Evolutionary conservation across 2,797 vertebrate species (phyloP), one percentile per base, ranked within the genome.

Genomic region (Remorina albescens): DNA sequence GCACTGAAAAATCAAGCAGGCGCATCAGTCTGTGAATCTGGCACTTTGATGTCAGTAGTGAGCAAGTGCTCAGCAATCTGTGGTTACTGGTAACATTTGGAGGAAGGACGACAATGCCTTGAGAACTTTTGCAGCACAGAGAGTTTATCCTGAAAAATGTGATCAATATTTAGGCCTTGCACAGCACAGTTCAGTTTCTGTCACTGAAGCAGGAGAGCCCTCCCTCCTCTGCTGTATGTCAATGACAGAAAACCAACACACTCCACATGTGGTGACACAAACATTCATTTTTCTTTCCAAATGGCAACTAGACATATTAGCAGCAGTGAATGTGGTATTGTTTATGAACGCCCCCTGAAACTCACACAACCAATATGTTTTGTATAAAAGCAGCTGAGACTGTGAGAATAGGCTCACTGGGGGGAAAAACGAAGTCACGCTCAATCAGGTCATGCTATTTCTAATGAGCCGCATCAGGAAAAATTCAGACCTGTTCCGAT

Each of bases 1-100:
- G 83, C 97, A 99, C 98, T 99, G 93, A 95, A 95, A 95, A 95
- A 80, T 78, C 26, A 84, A 78, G 50, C 6, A 58, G 25, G 1
- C 6, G 16, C 57, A 37, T 44, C 54, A 68, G 66, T 72, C 49
- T 28, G 19, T 11, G 41, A 36, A 21, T 3, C 5, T 19, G 37
- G 50, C 39, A 1, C 11, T 66, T 55, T 69, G 62, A 74, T 74
- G 66, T 16, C 2, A 1, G 62, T 1, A 2, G 34, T 71, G 55
- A 82, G 57, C 57, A 66, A 62, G 56, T 13, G 39, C 68, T 75
- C 47, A 62, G 61, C 50, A 49, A 68, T 72, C 36, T 74, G 67
- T 41, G 65, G 77, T 71, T 71, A 62, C 47, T 12, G 47, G 55
- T 44, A 77, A 50, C 1, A 47, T 12, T 71, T 72, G 21, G 70